Evolutionary conservation across 1,140 invertebrate genomes (phyloP), one percentile per base, ranked within the genome.

Genomic region (Teleogryllus occipitalis): DNA sequence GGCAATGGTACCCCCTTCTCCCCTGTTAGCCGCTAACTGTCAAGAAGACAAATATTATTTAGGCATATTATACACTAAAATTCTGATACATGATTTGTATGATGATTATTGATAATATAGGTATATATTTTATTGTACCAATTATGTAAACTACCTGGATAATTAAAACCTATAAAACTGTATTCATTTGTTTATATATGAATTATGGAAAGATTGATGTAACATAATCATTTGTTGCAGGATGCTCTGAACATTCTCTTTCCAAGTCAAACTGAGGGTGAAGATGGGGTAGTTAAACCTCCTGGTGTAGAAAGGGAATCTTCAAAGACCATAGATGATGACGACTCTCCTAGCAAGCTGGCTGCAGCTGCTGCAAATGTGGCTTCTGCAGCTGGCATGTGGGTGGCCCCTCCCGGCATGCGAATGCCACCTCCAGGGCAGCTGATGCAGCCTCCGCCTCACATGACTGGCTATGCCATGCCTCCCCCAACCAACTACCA

Each of bases 201-300:
- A 39, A 39, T 39, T 39, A 39, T 39, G 27, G 27, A 39, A 5
- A 39, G 27, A 39, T 39, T 2, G 27, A 39, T 39, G 27, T 39
- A 39, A 39, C 27, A 1, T 39, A 39, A 39, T 39, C 27, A 39
- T 18, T 65, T 65, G 54, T 65, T 39, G 54, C 18, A 65, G 54
- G 54, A 92, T 75, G 92, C 92, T 0, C 85, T 93, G 7, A 90
- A 93, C 82, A 92, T 93, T 8, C 92, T 93, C 79, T 93, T 93
- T 81, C 92, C 92, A 0, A 85, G 85, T n/a, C 84, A 84, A 2
- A 18, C 10, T 10, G 18, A 14, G 18, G 54, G 54, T 65, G 54
- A 65, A 65, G 47, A 83, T 85, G 5, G 82, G 10, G 10, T 65
- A 10, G 10, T 10, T 3, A 10, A 18, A 10, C 10, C 18, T 18